A percentile compares a stretch with the other conserved stretches of the same genome.
phyloP scores from a whole-genome alignment of 2,113 vertebrate species.

The Dolichallabes microphthalmus region DNA sequence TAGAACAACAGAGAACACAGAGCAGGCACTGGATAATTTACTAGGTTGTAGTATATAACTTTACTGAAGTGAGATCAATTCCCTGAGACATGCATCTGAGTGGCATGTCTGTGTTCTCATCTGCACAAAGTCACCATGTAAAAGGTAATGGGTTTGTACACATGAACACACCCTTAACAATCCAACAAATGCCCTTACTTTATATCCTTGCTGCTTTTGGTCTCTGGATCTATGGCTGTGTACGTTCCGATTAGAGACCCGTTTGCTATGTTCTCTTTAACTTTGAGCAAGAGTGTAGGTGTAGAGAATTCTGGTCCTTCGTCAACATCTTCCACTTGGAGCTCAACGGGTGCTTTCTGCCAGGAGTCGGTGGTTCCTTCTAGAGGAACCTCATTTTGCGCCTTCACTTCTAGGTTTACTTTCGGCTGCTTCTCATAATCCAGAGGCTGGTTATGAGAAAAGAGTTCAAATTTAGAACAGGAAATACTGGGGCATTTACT shows the following conservation, averaged over 20 bases:
- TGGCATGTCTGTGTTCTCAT: background rate
- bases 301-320: slow-evolving; percentile 81
- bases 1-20: background rate
- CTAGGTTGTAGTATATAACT: background rate
- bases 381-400: slow-evolving; percentile 78
- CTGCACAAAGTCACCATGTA: background rate
- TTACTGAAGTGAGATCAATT: background rate
- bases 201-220: slow-evolving; percentile 71
- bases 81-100: background rate
- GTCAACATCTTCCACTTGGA: slow-evolving; percentile 72
- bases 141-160: background rate
- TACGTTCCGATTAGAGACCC: slow-evolving; percentile 71
- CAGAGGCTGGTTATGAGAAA: slow-evolving; percentile 67
- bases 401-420: slow-evolving; percentile 71
- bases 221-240: slow-evolving; percentile 77
- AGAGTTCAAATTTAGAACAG: background rate
- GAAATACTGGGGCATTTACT: background rate
- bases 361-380: slow-evolving; percentile 58
- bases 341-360: slow-evolving; percentile 69
- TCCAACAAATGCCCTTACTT: slow-evolving; percentile 61
- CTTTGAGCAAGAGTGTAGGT: slow-evolving; percentile 61
- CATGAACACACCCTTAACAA: background rate
- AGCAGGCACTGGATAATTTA: background rate
- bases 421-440: slow-evolving; percentile 72
- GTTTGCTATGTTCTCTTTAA: slow-evolving; percentile 70